These are phyloP conservation scores for Phaetusa simplex DNA, from an alignment of 2,113 vertebrate species.

Conservation along the genomic window DNA sequence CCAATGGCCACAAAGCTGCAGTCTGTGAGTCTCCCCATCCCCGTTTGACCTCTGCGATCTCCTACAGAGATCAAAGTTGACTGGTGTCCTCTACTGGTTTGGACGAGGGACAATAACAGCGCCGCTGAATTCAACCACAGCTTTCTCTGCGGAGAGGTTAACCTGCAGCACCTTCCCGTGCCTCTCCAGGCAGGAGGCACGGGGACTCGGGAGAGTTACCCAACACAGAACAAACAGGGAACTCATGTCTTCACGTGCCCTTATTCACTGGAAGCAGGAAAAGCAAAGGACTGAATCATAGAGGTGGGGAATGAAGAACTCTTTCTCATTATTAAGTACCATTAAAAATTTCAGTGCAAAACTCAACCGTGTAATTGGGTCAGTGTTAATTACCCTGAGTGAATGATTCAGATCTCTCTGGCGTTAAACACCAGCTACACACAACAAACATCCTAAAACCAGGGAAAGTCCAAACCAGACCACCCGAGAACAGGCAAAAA, in stretches of 20 bases:
- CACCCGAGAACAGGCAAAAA: not conserved
- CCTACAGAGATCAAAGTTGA: not conserved
- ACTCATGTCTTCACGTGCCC: not conserved
- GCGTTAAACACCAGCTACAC: not conserved
- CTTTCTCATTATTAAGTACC: not conserved
- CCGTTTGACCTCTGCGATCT: not conserved
- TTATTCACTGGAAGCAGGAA: not conserved
- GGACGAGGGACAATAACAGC: rapidly evolving
- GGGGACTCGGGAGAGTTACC: not conserved
- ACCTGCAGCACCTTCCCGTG: not conserved
- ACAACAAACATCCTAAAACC: not conserved
- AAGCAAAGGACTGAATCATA: not conserved
- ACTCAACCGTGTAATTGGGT: not conserved
- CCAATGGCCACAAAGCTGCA: not conserved
- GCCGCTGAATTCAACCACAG: not conserved
- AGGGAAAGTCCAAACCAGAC: not conserved
- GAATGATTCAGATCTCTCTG: not conserved
- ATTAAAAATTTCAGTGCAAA: slow-evolving; percentile 21
- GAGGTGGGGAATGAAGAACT: not conserved
- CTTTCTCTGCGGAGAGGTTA: not conserved
- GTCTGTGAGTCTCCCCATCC: not conserved
- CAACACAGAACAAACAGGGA: not conserved
- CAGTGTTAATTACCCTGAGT: not conserved
- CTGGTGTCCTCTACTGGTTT: not conserved
- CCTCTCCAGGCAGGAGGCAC: not conserved